phyloP scores from a whole-genome alignment of 1,140 invertebrate species.

The Pygmarrhopalites habei region DNA sequence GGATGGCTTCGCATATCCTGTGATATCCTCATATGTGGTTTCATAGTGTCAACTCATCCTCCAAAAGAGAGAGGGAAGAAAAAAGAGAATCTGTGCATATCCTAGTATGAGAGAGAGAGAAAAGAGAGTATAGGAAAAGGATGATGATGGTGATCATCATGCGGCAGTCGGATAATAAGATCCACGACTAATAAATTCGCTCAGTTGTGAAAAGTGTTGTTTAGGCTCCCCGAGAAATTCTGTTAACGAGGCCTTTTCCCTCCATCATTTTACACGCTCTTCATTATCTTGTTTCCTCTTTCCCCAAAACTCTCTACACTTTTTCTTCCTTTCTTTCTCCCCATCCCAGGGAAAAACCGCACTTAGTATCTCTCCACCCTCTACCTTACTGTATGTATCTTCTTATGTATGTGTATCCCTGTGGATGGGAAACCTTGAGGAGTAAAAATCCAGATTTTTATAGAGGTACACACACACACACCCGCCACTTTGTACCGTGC shows the following conservation, averaged over 20 bases:
- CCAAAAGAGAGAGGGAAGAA: background rate
- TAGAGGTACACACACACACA: too few relatives aligned
- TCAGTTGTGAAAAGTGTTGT: constrained; percentile 33
- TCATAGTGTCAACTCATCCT: background rate
- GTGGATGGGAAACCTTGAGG: too few relatives aligned
- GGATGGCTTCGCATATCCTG: too few relatives aligned
- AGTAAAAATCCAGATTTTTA: too few relatives aligned
- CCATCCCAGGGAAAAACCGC: background rate
- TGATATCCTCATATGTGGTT: too few relatives aligned
- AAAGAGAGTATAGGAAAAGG: background rate
- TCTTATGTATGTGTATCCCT: background rate
- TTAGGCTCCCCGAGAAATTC: constrained; percentile 21
- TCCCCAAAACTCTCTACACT: background rate
- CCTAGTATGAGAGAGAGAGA: background rate
- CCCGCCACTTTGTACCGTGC: too few relatives aligned
- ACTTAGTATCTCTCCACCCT: background rate
- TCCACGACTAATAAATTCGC: constrained; percentile 32
- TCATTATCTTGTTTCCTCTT: constrained; percentile 22
- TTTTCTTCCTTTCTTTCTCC: background rate
- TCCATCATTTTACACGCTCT: constrained; percentile 12
- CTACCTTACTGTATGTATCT: background rate
- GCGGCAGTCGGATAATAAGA: constrained; percentile 28
- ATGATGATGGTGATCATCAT: background rate
- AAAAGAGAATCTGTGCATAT: background rate
- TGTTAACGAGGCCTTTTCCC: constrained; percentile 21